Conservation (phyloP, 2,113 vertebrate species). For the Centrocercus urophasianus region DNA sequence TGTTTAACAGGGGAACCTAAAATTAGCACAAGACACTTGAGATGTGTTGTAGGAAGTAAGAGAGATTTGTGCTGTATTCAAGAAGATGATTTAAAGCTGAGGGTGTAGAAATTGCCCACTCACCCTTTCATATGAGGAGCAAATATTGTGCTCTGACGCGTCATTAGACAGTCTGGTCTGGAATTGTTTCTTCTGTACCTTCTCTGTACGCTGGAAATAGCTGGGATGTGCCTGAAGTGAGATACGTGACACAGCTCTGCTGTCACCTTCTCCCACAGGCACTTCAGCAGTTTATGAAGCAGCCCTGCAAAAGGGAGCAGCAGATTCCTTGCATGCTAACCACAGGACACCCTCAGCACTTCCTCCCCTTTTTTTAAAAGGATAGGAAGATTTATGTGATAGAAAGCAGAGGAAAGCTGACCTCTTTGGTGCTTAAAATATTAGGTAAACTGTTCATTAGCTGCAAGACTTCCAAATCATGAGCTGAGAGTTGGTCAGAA, state of each 20-base stretch:
- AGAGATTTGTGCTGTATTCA: background rate
- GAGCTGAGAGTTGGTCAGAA: background rate
- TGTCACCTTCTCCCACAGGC: background rate
- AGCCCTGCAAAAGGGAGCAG: background rate
- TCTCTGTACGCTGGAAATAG: background rate
- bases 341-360: background rate
- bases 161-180: background rate
- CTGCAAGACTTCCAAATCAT: background rate
- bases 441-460: background rate
- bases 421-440: background rate
- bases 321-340: conserved; percentile 12
- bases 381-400: background rate
- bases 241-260: background rate
- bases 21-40: background rate
- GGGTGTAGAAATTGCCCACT: background rate
- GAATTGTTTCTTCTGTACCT: background rate
- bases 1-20: background rate
- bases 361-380: background rate
- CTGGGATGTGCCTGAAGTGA: background rate
- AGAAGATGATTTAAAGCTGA: background rate
- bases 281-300: background rate
- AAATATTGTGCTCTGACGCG: background rate
- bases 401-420: background rate
- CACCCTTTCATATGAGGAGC: background rate
- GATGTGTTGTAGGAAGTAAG: background rate